Evolutionary conservation across 2,113 vertebrate genomes (phyloP).

Genomic region (Neolamprologus modestus): DNA sequence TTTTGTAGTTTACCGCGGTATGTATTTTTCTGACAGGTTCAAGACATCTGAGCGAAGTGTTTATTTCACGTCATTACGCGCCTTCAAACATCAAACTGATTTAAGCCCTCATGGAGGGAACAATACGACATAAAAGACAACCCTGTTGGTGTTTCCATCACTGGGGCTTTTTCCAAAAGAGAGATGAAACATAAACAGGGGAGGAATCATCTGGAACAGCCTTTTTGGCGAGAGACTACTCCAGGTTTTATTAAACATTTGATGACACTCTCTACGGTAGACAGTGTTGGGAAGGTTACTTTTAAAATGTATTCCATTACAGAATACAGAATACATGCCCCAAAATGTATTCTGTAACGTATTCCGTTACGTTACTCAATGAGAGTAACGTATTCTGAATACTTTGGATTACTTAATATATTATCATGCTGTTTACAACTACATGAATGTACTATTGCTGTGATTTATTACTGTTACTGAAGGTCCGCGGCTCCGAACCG

Average conservation of each 20-base stretch:
- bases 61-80: rapidly evolving
- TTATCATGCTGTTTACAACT: too few species aligned
- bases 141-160: not conserved
- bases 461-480: too few species aligned
- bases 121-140: not conserved
- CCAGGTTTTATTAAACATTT: not conserved
- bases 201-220: not conserved
- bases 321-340: too few species aligned
- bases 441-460: too few species aligned
- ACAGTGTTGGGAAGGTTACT: too few species aligned
- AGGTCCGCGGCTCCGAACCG: too few species aligned
- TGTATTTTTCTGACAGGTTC: not conserved
- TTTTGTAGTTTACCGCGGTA: rapidly evolving
- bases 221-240: not conserved
- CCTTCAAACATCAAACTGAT: rapidly evolving
- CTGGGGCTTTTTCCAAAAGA: not conserved
- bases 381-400: too few species aligned
- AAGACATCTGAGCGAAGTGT: not conserved
- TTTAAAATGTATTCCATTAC: too few species aligned
- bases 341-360: too few species aligned
- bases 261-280: not conserved
- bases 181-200: not conserved
- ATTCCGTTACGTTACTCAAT: too few species aligned
- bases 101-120: rapidly evolving
- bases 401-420: too few species aligned